Evolutionary conservation across 2,797 vertebrate genomes (phyloP), one percentile per base, ranked within the genome.

Genomic region (Buphagus erythrorhynchus): DNA sequence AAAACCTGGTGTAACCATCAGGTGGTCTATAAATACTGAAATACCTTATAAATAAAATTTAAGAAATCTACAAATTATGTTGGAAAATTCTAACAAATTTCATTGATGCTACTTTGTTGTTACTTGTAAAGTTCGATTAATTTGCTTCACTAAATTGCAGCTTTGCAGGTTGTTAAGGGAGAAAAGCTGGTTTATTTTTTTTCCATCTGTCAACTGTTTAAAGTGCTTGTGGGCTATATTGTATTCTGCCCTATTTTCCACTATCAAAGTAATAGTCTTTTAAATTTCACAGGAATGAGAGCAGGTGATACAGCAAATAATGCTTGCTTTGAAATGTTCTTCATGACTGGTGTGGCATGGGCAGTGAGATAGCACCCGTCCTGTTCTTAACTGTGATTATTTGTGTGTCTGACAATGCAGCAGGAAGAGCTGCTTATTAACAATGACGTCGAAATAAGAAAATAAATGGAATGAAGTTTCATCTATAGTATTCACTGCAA

Each of bases 401-500:
- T 95, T 90, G 86, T 74, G 26, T 75, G 86, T 88, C 85, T 94
- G 86, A 91, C 43, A 92, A 90, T 16, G 12, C 54, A 90, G 51
- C 81, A 92, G 74, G 63, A 86, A 88, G 91, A 96, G 29, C 72
- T 96, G 86, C 59, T 97, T 77, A 93, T 95, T 96, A 97, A 96
- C 62, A 90, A 17, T 25, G 33, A 76, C 76, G 42, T 78, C 45
- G 78, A 46, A 76, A 82, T 59, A 87, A 38, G 18, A 63, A 91
- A 90, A 90, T 68, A 77, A 87, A 93, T 14, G 5, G 51, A 57
- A 24, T 31, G 52, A 63, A 73, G 13, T 84, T 84, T 63, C 22
- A 38, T 48, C 19, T 66, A 57, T 13, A 69, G 31, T 25, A 61
- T 69, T 78, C 17, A 58, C 19, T 76, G 16, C 24, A 67, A 79